A percentile compares a stretch with the other conserved stretches of the same genome.
These are phyloP conservation scores for Pseudomyrmex flavicornis DNA, from an alignment of 1,140 invertebrate species.

Conservation along the genomic window DNA sequence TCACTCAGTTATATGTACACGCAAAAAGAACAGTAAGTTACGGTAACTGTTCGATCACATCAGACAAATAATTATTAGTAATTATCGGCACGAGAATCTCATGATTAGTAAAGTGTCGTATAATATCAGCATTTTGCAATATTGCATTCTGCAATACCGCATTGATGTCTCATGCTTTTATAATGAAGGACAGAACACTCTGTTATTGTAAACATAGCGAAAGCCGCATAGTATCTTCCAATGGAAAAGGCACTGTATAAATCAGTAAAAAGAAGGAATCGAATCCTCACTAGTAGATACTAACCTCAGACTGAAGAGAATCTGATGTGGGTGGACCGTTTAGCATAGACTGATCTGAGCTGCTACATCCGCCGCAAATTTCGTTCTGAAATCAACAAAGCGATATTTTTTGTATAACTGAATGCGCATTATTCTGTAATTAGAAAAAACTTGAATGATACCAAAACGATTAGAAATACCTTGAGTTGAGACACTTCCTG, in stretches of 20 bases:
- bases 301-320: constrained; percentile 78
- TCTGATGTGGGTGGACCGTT: constrained; percentile 78
- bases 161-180: constrained; percentile 47
- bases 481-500: constrained; percentile 78
- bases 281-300: constrained; percentile 63
- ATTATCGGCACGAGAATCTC: constrained; percentile 50
- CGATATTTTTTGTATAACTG: background rate
- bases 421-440: background rate
- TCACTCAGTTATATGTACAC: constrained; percentile 40
- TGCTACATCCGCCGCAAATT: constrained; percentile 75
- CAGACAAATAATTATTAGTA: constrained; percentile 49
- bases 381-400: constrained; percentile 70
- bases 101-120: constrained; percentile 44
- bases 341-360: constrained; percentile 75
- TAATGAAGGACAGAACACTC: constrained; percentile 41
- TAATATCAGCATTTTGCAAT: constrained; percentile 60
- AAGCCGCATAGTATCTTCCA: constrained; percentile 57
- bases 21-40: constrained; percentile 43
- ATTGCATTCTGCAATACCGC: constrained; percentile 29
- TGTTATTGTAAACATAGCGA: constrained; percentile 54
- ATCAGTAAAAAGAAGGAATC: constrained; percentile 50
- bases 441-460: background rate
- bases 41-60: background rate
- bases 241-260: constrained; percentile 64
- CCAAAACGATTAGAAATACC: constrained; percentile 66